Evolutionary conservation across 2,113 vertebrate genomes (phyloP).

Genomic region (Connochaetes taurinus): DNA sequence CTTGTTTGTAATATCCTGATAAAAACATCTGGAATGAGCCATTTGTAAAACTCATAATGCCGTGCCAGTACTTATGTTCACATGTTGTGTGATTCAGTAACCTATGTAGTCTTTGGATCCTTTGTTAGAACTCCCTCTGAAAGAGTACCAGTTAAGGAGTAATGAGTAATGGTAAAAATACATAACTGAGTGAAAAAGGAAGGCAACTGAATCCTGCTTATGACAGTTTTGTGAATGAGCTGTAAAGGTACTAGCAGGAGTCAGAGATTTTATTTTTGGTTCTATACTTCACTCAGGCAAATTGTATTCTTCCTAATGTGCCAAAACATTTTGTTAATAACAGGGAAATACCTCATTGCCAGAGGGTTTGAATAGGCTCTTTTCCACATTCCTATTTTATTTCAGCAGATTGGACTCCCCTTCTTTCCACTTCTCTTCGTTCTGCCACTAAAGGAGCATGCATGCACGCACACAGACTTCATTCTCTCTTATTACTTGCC

Average conservation of each 20-base stretch:
- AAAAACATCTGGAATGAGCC: not conserved
- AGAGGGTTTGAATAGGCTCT: constrained; percentile 13
- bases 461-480: not conserved
- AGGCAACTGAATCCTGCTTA: not conserved
- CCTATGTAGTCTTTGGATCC: not conserved
- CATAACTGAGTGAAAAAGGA: not conserved
- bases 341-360: constrained; percentile 34
- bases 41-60: not conserved
- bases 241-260: not conserved
- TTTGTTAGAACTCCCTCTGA: not conserved
- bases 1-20: not conserved
- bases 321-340: constrained; percentile 26
- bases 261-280: not conserved
- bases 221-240: not conserved
- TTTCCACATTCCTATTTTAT: not conserved
- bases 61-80: not conserved
- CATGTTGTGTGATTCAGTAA: not conserved
- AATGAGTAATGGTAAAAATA: not conserved
- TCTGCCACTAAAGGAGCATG: not conserved
- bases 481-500: constrained; percentile 42
- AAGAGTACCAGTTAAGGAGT: not conserved
- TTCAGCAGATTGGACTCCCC: not conserved
- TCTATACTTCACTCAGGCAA: not conserved
- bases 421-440: not conserved
- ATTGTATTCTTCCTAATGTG: not conserved